A percentile compares a stretch with the other conserved stretches of the same genome.
Conservation (phyloP, 2,797 vertebrate genomes). For the Mormyrus proboscirostris region DNA sequence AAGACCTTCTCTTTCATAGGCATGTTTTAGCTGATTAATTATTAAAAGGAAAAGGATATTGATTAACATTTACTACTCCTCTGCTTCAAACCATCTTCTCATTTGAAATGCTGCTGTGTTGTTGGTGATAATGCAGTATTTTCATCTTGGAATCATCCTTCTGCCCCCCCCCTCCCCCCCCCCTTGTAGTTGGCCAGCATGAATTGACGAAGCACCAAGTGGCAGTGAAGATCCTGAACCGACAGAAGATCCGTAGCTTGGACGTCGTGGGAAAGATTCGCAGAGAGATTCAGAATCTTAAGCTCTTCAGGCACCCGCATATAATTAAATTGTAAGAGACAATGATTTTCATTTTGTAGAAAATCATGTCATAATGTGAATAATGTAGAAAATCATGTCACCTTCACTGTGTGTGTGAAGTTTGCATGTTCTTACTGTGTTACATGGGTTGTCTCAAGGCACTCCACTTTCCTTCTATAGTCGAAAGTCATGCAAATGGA, state of each 20-base stretch:
- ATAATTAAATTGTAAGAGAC: slow-evolving; percentile 96
- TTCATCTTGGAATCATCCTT: background rate
- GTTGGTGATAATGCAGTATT: background rate
- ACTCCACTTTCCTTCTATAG: background rate
- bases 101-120: background rate
- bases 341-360: slow-evolving; percentile 23
- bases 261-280: slow-evolving; percentile 98
- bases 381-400: background rate
- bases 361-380: background rate
- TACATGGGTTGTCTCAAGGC: background rate
- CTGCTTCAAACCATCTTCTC: background rate
- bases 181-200: slow-evolving; percentile 82
- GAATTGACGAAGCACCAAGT: slow-evolving; percentile 97
- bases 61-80: background rate
- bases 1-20: background rate
- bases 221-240: slow-evolving; percentile 94
- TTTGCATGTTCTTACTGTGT: background rate
- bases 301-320: slow-evolving; percentile 96
- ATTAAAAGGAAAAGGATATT: too few species aligned
- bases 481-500: background rate
- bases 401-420: background rate
- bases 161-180: slow-evolving; percentile 10
- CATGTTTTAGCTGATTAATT: background rate
- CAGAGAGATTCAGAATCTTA: slow-evolving; percentile 96
- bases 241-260: slow-evolving; percentile 97